Percentiles rank a stretch among this genome's conserved stretches.
Conservation (phyloP, 2,888 invertebrate genomes). For the Stenodema calcarata region DNA sequence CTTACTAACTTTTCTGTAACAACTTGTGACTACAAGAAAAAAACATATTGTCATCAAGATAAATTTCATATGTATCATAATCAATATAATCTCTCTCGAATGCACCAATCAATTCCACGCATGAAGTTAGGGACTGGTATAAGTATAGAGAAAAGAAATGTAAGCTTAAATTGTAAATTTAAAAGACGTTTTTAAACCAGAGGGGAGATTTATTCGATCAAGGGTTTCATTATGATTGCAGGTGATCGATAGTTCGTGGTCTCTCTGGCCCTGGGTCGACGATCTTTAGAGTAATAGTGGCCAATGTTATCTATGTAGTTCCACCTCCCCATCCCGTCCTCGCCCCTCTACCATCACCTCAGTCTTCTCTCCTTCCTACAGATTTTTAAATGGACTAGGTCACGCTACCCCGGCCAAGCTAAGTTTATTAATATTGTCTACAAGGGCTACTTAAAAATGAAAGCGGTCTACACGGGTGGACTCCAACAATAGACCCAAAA, state of each 20-base stretch:
- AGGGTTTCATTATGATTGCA: background rate
- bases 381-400: background rate
- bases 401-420: constrained; percentile 1
- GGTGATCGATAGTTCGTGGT: background rate
- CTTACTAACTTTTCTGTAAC: too few species aligned
- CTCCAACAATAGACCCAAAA: background rate
- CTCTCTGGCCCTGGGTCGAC: background rate
- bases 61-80: too few species aligned
- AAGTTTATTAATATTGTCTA: background rate
- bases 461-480: background rate
- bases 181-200: background rate
- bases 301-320: background rate
- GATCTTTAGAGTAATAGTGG: background rate
- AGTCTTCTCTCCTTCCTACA: background rate
- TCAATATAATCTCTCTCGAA: too few species aligned
- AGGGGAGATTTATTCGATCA: background rate
- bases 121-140: too few species aligned
- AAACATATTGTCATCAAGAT: too few species aligned
- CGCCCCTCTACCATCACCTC: background rate
- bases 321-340: background rate
- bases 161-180: too few species aligned
- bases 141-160: too few species aligned
- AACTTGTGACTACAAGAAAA: too few species aligned
- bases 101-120: too few species aligned
- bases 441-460: background rate